Evolutionary conservation across 2,888 invertebrate species (phyloP).

Genomic region (Colletes collaris): DNA sequence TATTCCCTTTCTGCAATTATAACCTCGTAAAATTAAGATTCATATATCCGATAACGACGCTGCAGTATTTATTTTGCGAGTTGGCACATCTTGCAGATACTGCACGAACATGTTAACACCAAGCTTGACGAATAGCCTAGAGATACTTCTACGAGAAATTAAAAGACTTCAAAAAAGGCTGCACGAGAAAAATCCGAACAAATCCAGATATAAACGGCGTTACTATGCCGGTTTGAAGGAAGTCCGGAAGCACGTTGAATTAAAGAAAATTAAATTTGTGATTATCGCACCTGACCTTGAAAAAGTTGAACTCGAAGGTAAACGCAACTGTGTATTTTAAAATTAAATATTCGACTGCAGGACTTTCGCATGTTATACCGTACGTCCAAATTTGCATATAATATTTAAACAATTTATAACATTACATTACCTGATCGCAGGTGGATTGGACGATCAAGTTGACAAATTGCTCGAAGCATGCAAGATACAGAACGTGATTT

Average conservation of each 20-base stretch:
- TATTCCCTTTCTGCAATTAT: not conserved
- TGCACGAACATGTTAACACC: constrained; percentile 73
- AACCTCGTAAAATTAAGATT: not conserved
- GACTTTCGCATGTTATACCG: not conserved
- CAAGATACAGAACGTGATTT: constrained; percentile 64
- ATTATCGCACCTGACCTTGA: constrained; percentile 76
- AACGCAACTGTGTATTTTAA: not conserved
- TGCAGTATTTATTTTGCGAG: constrained; percentile 11
- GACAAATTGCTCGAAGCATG: constrained; percentile 67
- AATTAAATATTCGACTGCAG: not conserved
- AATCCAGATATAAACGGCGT: constrained; percentile 71
- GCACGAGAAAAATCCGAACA: constrained; percentile 70
- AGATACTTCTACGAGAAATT: constrained; percentile 70
- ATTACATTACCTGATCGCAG: constrained; percentile 59
- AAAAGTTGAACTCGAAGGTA: constrained; percentile 70
- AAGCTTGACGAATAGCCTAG: constrained; percentile 62
- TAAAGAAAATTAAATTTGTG: constrained; percentile 74
- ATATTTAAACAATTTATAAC: not conserved
- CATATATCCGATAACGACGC: too few relatives aligned
- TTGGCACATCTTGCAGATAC: constrained; percentile 68
- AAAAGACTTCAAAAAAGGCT: constrained; percentile 72
- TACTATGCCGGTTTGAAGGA: constrained; percentile 75
- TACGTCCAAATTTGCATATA: too few relatives aligned
- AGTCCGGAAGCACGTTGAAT: constrained; percentile 67
- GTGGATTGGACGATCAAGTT: constrained; percentile 71